Evolutionary conservation across 2,797 vertebrate species (phyloP).

Genomic region (Anguilla megastoma): DNA sequence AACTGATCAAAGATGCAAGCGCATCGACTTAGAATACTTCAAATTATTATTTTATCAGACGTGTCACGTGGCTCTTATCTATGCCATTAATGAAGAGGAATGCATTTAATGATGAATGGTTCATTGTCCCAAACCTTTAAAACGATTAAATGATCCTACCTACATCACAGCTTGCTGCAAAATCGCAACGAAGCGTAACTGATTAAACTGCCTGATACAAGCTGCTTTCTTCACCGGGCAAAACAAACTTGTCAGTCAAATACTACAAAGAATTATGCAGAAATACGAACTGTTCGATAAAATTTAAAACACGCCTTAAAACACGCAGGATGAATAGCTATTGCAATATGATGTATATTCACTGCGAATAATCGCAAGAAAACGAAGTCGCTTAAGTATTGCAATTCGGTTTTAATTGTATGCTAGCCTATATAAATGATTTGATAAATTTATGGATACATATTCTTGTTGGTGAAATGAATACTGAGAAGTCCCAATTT

Average conservation of each 20-base stretch:
- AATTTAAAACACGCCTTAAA: background rate
- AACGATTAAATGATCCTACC: background rate
- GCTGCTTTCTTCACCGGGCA: background rate
- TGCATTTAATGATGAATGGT: slow-evolving; percentile 13
- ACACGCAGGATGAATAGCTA: background rate
- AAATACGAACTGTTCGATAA: background rate
- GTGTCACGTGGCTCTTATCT: slow-evolving; percentile 12
- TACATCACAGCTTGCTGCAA: background rate
- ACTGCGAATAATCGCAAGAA: background rate
- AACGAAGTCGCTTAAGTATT: background rate
- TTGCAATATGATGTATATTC: background rate
- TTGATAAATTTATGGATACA: background rate
- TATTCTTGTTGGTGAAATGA: background rate
- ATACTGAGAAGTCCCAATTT: background rate
- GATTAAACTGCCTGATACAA: background rate
- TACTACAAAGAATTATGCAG: background rate
- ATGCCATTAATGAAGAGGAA: background rate
- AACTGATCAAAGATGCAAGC: background rate
- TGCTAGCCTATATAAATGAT: background rate
- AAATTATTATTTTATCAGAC: slow-evolving; percentile 21
- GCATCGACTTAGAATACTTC: slow-evolving; percentile 18
- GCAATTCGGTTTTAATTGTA: background rate
- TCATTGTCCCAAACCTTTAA: background rate
- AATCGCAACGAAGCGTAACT: background rate
- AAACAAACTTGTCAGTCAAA: slow-evolving; percentile 2